Evolutionary conservation across 2,797 vertebrate genomes (phyloP), one percentile per base, ranked within the genome.

Genomic region (Holocentrus rufus): DNA sequence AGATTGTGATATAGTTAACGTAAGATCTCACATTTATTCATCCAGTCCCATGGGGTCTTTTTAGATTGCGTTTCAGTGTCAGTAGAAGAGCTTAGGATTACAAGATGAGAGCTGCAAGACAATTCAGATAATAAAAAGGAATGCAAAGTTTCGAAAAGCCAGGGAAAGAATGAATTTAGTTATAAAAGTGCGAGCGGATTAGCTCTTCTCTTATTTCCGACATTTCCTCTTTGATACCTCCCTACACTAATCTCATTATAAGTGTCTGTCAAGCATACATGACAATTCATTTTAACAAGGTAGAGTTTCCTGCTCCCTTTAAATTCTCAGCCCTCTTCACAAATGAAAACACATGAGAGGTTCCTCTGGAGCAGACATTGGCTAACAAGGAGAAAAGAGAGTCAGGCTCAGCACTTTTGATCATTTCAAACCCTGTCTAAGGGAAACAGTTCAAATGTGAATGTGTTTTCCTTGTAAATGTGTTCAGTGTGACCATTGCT

Each of bases 211-310:
- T 86, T 86, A 86, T 89, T 91, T 86, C 82, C 77, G 85, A 85
- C 86, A 86, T 90, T 87, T 91, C 82, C 69, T 87, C 80, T 90
- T 87, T 89, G 77, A 89, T 90, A 85, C 57, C 58, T 86, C 79
- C 70, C 77, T n/a, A 57, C 81, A 65, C 83, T 93, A 91, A 92
- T 92, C 91, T 92, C 87, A 92, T 92, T 92, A 90, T 85, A 92
- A 88, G 78, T 89, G 89, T 91, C 90, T 88, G 90, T 92, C 92
- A 91, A 83, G 82, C 82, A 87, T 83, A 92, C 82, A 85, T 90
- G 90, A 91, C 85, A 77, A 89, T 87, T 90, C 81, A 85, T 82
- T 90, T 90, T 91, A 92, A 92, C 90, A 88, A 90, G 85, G 85
- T 83, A 85, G 77, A 81, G 69, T 83, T 85, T 88, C 78, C 80